Evolutionary conservation across 2,113 vertebrate species (phyloP).

Genomic region (Ia io): DNA sequence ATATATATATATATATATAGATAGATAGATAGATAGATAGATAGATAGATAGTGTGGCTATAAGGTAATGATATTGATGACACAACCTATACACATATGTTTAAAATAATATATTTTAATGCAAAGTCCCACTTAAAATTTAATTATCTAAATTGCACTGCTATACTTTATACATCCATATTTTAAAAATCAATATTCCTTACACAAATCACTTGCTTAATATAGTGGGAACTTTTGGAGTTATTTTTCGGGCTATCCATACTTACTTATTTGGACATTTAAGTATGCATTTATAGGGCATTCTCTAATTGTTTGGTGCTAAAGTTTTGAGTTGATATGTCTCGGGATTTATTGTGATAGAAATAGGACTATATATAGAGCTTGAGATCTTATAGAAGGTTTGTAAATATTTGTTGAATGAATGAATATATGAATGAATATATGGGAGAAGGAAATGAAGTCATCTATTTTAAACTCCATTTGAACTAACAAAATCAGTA

Average conservation of each 20-base stretch:
- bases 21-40: no score
- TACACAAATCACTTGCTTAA: background rate
- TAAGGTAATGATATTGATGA: background rate
- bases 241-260: background rate
- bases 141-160: background rate
- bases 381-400: background rate
- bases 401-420: conserved; percentile 4
- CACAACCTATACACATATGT: background rate
- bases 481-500: background rate
- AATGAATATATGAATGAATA: background rate
- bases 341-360: background rate
- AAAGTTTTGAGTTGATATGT: background rate
- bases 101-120: background rate
- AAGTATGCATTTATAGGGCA: background rate
- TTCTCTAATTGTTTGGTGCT: background rate
- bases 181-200: background rate
- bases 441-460: background rate
- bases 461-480: background rate
- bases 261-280: conserved; percentile 24
- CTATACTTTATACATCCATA: background rate
- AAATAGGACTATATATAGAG: background rate
- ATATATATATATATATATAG: no score
- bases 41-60: background rate
- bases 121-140: background rate
- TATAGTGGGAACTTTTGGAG: background rate